phyloP scores from a whole-genome alignment of 2,113 vertebrate genomes.

The Myotis yumanensis region DNA sequence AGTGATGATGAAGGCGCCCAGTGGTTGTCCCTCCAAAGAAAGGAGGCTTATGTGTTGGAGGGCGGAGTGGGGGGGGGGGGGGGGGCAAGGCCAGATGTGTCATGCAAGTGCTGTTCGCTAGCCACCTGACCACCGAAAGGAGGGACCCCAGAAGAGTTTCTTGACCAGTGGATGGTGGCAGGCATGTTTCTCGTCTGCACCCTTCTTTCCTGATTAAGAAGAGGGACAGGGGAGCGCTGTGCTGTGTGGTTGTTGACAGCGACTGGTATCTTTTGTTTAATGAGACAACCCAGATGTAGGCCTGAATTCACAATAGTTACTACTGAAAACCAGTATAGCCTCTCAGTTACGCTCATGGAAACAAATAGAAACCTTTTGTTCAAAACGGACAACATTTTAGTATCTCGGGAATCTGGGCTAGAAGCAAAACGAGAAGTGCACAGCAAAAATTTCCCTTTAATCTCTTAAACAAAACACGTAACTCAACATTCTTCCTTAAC shows the following conservation, averaged over 20 bases:
- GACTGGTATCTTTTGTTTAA: constrained; percentile 72
- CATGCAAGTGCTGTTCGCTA: not conserved
- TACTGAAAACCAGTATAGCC: constrained; percentile 36
- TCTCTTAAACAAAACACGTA: not conserved
- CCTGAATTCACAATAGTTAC: constrained; percentile 65
- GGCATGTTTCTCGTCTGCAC: constrained; percentile 45
- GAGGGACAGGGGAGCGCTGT: not conserved
- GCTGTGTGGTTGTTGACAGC: constrained; percentile 64
- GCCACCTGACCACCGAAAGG: not conserved
- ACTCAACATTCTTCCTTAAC: not conserved
- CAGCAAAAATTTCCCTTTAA: constrained; percentile 38
- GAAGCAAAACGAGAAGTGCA: constrained; percentile 57
- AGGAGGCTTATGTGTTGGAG: not conserved
- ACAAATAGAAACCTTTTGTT: constrained; percentile 73
- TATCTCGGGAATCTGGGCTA: constrained; percentile 55
- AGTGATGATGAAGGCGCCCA: not conserved
- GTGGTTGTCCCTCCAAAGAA: not conserved
- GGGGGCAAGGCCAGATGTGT: constrained; percentile 11
- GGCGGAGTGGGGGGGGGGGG: not conserved
- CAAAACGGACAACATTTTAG: constrained; percentile 59
- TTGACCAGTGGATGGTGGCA: constrained; percentile 36
- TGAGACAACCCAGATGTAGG: constrained; percentile 64
- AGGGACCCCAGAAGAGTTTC: constrained; percentile 57
- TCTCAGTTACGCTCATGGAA: constrained; percentile 46
- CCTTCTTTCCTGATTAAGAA: constrained; percentile 50